Base-by-base conservation (phyloP, 2,888 invertebrate genomes). In the Strigamia maritima region DNA sequence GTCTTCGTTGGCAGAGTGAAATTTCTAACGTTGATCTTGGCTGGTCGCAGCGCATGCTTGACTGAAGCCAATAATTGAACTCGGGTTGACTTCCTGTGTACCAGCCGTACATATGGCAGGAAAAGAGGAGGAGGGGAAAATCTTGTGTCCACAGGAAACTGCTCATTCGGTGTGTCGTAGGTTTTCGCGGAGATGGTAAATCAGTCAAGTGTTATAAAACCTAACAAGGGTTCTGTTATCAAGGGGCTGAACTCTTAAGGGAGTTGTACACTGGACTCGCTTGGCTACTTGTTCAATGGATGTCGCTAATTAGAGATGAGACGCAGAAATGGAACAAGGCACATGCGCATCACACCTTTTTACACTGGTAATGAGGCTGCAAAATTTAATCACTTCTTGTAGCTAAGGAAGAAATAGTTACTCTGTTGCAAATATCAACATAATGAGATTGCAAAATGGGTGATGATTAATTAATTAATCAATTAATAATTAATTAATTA, bases 151-250 rank as follows among this genome's bases (percentile, higher is more conserved):
- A 49, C 49, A 49, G 49, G 49, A 49, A 49, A 49, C 49, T 49
- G 49, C 49, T 49, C 49, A 49, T 49, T 49, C 49, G 49, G 49
- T 49, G 49, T n/a, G 49, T 49, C 49, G 49, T 49, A 49, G 49
- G 40, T 49, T 49, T 49, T 49, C 49, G 16, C 49, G 49, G 49
- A 49, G 49, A 49, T 49, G 49, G n/a, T 49, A 49, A 49, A 49
- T 49, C 49, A 49, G 49, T 49, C 49, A 49, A 49, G 49, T 49
- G 49, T 49, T 49, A 49, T 49, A 49, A 49, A 49, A 49, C 49
- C 49, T 49, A 49, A 49, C 49, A 49, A 49, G 49, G 49, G 49
- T 49, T 49, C 16, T 49, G 49, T 49, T 49, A 49, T 49, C 49
- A 49, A 19, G 49, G 49, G 49, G 19, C 49, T 49, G 49, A 49